Base-by-base conservation (phyloP, 92 coral and sea anemone genomes). In the Pocillopora meandrina region DNA sequence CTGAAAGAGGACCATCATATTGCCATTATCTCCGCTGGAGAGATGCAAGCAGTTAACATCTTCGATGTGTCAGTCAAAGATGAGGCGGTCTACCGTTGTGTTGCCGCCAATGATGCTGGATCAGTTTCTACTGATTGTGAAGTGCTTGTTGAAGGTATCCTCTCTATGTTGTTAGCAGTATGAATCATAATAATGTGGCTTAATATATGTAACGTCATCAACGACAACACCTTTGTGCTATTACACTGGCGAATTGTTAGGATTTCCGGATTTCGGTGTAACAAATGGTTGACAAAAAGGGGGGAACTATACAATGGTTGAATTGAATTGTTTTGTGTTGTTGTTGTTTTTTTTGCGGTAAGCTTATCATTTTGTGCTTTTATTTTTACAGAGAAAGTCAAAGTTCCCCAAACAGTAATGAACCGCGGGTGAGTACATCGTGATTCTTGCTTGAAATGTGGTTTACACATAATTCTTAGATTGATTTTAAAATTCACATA, bases 1-100 rank as follows among this genome's bases (percentile, higher is more conserved):
- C 85, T 97, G 11, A 87, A 82, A 62, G 98, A 97, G 79, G 98
- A 93, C 62, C 95, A 95, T 79, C 99, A 92, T 52, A 87, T 97
- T n/a, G 89, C 98, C 15, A 88, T 97, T 81, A 92, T 95, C 31
- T 86, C 88, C 60, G 90, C 94, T 64, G 91, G 95, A 55, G 91
- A 92, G 86, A 83, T 95, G 91, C 95, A 97, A 83, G 87, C 95
- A 71, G 84, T 97, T 21, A 97, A 96, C 84, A 95, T 97, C 74
- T 92, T 95, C 56, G 88, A 91, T 82, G 92, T 89, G 76, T 65
- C 84, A n/a, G 93, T 95, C 56, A 91, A 92, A 72, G 98, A 97
- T 63, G 98, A 95, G 70, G 99, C 98, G 11, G 96, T 91, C 14
- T 97, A 95, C 81, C 90, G 91, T 69, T 87, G 92, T 71, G 93